phyloP scores from a whole-genome alignment of 2,113 vertebrate species.

The Anolis sagrei region DNA sequence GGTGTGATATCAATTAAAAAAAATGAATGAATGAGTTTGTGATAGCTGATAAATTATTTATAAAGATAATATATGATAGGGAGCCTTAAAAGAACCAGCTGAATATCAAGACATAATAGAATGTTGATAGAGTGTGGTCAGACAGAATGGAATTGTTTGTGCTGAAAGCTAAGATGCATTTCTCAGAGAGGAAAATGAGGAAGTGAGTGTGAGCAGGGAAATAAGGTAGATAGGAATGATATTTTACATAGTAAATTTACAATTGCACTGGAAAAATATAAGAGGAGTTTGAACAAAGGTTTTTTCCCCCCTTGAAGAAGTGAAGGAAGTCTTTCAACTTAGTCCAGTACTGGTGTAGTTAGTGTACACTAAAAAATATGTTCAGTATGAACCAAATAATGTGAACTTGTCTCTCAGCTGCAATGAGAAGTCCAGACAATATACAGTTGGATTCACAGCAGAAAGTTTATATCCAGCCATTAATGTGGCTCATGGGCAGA shows the following conservation, averaged over 20 bases:
- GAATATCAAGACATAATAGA: too few species aligned
- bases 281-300: neutral
- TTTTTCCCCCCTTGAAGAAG: neutral
- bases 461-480: too few species aligned
- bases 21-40: neutral
- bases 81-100: too few species aligned
- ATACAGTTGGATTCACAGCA: too few species aligned
- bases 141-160: neutral
- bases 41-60: too few species aligned
- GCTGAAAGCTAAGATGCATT: neutral
- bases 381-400: neutral
- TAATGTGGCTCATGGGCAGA: too few species aligned
- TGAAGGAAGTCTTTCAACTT: neutral
- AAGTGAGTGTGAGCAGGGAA: neutral
- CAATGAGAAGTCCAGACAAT: too few species aligned
- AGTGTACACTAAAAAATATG: neutral
- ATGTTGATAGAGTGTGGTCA: neutral
- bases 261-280: accelerated
- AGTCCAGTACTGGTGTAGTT: neutral
- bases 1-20: too few species aligned
- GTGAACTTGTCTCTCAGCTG: too few species aligned
- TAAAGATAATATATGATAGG: too few species aligned
- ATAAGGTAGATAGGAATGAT: neutral
- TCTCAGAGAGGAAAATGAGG: neutral
- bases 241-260: neutral